Evolutionary conservation across 2,888 invertebrate genomes (phyloP).

Genomic region (Alloscopus bannaensis): DNA sequence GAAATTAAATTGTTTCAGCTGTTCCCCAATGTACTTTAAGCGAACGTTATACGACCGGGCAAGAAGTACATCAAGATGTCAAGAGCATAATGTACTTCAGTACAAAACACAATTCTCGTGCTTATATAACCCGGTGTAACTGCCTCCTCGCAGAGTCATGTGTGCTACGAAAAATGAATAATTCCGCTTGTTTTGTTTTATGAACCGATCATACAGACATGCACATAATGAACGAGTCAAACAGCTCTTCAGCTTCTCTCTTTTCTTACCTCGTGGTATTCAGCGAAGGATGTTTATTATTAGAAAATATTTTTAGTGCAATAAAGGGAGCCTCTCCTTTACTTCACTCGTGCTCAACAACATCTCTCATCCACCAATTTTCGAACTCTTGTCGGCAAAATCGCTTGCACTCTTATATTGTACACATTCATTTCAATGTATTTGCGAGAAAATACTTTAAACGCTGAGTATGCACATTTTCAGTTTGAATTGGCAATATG

Average conservation of each 20-base stretch:
- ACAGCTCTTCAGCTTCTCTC: background rate
- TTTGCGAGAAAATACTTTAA: too few relatives aligned
- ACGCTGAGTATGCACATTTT: too few relatives aligned
- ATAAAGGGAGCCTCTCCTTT: constrained; percentile 35
- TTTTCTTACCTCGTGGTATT: constrained; percentile 29
- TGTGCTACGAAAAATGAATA: background rate
- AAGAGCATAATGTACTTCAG: too few relatives aligned
- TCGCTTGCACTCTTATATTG: background rate
- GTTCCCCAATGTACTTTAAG: too few relatives aligned
- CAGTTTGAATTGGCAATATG: too few relatives aligned
- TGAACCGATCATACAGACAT: background rate
- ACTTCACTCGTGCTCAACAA: constrained; percentile 11
- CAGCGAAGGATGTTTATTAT: constrained; percentile 34
- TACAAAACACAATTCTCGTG: too few relatives aligned
- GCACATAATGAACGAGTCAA: background rate
- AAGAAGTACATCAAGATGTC: too few relatives aligned
- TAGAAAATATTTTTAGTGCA: constrained; percentile 37
- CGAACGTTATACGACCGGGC: too few relatives aligned
- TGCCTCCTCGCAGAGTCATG: too few relatives aligned
- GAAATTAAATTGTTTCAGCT: too few relatives aligned
- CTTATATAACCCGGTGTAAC: too few relatives aligned
- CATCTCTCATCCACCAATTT: background rate
- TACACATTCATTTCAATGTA: too few relatives aligned
- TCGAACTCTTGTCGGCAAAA: background rate
- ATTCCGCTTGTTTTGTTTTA: background rate